phyloP scores from a whole-genome alignment of 2,797 vertebrate genomes.

The Oryzias sinensis region DNA sequence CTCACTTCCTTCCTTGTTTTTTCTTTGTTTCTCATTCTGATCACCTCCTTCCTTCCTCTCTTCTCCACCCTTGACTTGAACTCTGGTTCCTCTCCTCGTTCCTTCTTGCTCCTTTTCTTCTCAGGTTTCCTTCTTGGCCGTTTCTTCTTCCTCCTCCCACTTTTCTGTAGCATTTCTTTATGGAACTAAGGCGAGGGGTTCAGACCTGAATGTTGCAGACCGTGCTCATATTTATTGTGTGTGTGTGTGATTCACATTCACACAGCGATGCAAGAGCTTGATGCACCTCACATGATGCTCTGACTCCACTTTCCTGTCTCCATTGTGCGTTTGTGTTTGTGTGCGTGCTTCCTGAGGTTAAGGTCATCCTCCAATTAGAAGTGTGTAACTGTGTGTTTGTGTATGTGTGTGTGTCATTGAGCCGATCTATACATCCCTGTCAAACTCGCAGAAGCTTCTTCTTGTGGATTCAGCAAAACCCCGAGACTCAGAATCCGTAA shows the following conservation, averaged over 20 bases:
- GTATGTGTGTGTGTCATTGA: conserved; percentile 27
- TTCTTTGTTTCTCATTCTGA: too few relatives aligned
- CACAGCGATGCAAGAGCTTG: conserved; percentile 13
- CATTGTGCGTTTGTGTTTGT: conserved; percentile 1
- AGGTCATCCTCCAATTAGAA: conserved; percentile 30
- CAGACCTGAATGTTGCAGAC: neutral
- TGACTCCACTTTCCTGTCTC: conserved; percentile 17
- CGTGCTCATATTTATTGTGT: neutral
- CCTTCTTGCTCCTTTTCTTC: neutral
- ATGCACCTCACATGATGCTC: conserved; percentile 46
- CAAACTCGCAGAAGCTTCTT: conserved; percentile 7
- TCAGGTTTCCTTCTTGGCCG: neutral
- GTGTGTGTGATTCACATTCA: conserved; percentile 14
- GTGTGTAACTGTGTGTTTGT: conserved; percentile 2
- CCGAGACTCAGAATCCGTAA: conserved; percentile 15
- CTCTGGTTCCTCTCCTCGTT: neutral
- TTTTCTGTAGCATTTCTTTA: neutral
- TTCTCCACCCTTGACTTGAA: neutral
- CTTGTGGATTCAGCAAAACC: conserved; percentile 40
- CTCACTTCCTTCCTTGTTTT: too few relatives aligned
- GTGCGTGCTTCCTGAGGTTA: conserved; percentile 29
- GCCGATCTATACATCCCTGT: conserved; percentile 9
- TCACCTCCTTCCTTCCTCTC: neutral
- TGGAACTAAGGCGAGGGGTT: neutral
- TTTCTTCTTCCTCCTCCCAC: too few relatives aligned